These are phyloP conservation scores for Trachymyrmex septentrionalis DNA, from an alignment of 1,140 invertebrate genomes.

Conservation along the genomic window DNA sequence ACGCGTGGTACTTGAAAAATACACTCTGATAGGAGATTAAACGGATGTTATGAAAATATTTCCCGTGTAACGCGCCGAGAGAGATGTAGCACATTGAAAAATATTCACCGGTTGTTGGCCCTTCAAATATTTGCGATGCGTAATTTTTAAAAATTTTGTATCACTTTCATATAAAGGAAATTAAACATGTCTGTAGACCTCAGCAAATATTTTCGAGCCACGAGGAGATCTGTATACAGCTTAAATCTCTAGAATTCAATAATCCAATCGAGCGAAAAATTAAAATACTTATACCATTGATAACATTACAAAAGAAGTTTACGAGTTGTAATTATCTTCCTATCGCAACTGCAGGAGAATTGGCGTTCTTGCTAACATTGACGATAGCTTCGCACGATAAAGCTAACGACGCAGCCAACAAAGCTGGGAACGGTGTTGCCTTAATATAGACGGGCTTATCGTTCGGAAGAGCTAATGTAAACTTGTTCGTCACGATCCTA, in stretches of 20 bases:
- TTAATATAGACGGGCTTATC: constrained; percentile 55
- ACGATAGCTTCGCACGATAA: constrained; percentile 27
- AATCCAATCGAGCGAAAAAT: neutral
- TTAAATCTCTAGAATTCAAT: neutral
- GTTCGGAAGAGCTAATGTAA: constrained; percentile 48
- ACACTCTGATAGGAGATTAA: constrained; percentile 60
- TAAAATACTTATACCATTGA: neutral
- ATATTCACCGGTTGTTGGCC: constrained; percentile 46
- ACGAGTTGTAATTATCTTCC: constrained; percentile 31
- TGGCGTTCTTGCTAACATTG: constrained; percentile 28
- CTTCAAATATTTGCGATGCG: constrained; percentile 47
- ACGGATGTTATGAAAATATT: constrained; percentile 65
- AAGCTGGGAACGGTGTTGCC: constrained; percentile 38
- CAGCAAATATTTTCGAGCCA: constrained; percentile 16
- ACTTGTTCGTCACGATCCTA: constrained; percentile 40
- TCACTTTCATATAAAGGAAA: constrained; percentile 25
- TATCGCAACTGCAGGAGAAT: neutral
- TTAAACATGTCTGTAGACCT: constrained; percentile 31
- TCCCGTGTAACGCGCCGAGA: constrained; percentile 43
- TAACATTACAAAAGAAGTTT: neutral
- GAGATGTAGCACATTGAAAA: constrained; percentile 50
- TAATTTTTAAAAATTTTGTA: constrained; percentile 58
- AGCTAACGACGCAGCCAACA: constrained; percentile 29
- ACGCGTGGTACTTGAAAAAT: constrained; percentile 57
- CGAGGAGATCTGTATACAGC: too few relatives aligned